phyloP scores from a whole-genome alignment of 2,797 vertebrate species.

The Myotis myotis region DNA sequence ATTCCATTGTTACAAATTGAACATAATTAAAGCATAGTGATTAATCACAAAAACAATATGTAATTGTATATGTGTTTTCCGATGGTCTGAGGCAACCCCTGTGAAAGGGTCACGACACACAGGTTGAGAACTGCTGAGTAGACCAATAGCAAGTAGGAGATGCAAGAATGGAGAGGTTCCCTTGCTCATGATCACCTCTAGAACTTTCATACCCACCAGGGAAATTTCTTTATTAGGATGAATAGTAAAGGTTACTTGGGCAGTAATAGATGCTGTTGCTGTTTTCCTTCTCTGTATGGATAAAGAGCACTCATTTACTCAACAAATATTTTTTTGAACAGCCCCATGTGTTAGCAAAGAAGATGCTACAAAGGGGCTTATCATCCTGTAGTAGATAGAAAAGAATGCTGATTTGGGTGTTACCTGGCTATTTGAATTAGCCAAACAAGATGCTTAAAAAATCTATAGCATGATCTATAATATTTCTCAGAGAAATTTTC shows the following conservation, averaged over 20 bases:
- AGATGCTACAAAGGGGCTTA: not conserved
- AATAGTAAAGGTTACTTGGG: not conserved
- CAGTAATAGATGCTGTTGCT: not conserved
- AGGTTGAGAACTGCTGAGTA: not conserved
- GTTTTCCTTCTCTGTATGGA: not conserved
- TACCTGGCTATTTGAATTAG: not conserved
- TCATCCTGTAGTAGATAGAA: not conserved
- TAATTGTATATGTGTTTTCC: no score
- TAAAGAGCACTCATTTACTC: not conserved
- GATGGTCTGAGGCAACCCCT: no score
- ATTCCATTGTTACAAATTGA: no score
- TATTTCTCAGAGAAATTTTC: not conserved
- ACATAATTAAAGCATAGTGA: no score
- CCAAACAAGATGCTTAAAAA: not conserved
- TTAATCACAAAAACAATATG: no score
- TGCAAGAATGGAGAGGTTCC: not conserved
- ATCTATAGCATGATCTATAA: not conserved
- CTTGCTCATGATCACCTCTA: not conserved
- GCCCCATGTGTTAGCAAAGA: not conserved
- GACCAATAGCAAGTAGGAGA: not conserved
- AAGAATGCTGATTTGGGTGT: not conserved
- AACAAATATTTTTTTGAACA: not conserved
- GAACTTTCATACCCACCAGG: not conserved
- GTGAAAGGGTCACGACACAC: no score
- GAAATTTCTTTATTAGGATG: conserved; percentile 6